Percentiles rank a stretch among this genome's conserved stretches.
Evolutionary conservation across 2,888 invertebrate species (phyloP).

Genomic region (Andrena haemorrhoa): DNA sequence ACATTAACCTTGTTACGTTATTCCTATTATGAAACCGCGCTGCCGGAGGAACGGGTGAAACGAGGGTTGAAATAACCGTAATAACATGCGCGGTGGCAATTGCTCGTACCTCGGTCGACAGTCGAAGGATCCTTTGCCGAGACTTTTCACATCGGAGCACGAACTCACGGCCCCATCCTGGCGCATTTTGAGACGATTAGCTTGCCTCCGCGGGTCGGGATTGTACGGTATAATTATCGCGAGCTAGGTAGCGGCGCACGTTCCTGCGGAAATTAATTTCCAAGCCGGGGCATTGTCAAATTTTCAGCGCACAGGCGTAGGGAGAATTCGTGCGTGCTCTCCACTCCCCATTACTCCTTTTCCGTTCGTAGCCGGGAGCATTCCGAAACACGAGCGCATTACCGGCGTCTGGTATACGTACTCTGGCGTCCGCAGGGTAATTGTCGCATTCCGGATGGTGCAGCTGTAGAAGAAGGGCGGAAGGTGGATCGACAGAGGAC

Average conservation of each 20-base stretch:
- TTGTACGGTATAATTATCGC: conserved; percentile 1
- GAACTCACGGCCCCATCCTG: background rate
- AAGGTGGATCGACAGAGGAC: conserved; percentile 62
- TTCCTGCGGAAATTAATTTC: conserved; percentile 69
- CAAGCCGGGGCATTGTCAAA: conserved; percentile 59
- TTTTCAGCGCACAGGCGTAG: conserved; percentile 33
- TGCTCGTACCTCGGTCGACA: background rate
- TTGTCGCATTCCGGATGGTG: conserved; percentile 44
- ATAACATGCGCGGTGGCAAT: background rate
- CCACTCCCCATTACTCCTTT: conserved; percentile 34
- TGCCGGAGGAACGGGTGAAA: background rate
- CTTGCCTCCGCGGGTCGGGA: background rate
- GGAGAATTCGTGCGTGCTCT: conserved; percentile 37
- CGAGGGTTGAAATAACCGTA: background rate
- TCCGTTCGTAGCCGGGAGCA: conserved; percentile 14
- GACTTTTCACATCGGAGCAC: background rate
- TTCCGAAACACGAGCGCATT: conserved; percentile 19
- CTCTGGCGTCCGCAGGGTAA: conserved; percentile 41
- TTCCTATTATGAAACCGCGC: conserved; percentile 10
- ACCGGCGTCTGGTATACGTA: conserved; percentile 16
- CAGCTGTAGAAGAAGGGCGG: conserved; percentile 16
- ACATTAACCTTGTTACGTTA: conserved; percentile 49
- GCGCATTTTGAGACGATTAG: conserved; percentile 23
- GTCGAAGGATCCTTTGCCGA: conserved; percentile 1
- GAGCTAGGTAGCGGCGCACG: conserved; percentile 9